Base-by-base conservation (phyloP, 2,888 invertebrate genomes). In the Callinectes sapidus region DNA sequence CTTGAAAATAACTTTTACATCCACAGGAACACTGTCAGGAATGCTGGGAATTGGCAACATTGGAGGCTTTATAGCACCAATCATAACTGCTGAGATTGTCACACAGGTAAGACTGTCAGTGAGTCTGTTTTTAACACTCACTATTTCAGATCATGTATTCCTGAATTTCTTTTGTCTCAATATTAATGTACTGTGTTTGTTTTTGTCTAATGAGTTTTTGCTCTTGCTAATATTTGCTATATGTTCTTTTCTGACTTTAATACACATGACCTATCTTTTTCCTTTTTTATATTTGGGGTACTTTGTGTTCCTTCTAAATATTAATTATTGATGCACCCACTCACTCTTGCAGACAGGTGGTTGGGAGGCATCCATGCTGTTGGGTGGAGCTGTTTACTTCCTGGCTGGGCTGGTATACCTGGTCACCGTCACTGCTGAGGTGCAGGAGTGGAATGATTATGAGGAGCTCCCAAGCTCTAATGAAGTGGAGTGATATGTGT, bases 361-460 rank as follows among this genome's bases (percentile, higher is more conserved):
- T 2, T 92, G 92, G 92, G 23, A 71, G 0, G 23, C 71, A 2
- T 90, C 92, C 42, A 32, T 92, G 54, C 81, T 92, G 42, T 32
- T 92, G 55, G 23, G 87, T 28, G 90, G 55, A 2, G 92, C 81
- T 23, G 28, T 90, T 6, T 90, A 90, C 32, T 28, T 90, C 16
- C 14, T 23, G 32, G 28, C 88, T 14, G 90, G 92, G 48, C 14
- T 92, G 35, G 18, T 92, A n/a, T 92, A 90, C 71, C 54, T 92
- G 10, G 61, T 87, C 3, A 87, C 90, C 6, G 48, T 81, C 90
- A 92, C 90, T 28, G 77, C 92, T 0, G 81, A 90, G 35, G 87
- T 90, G 35, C 90, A 92, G 81, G 92, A 92, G 39, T 92, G 92
- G 92, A 92, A 92, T 39, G 87, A 90, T 54, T 92, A 92, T 39